Conservation (phyloP, 1,140 invertebrate genomes). For the Amyelois transitella region DNA sequence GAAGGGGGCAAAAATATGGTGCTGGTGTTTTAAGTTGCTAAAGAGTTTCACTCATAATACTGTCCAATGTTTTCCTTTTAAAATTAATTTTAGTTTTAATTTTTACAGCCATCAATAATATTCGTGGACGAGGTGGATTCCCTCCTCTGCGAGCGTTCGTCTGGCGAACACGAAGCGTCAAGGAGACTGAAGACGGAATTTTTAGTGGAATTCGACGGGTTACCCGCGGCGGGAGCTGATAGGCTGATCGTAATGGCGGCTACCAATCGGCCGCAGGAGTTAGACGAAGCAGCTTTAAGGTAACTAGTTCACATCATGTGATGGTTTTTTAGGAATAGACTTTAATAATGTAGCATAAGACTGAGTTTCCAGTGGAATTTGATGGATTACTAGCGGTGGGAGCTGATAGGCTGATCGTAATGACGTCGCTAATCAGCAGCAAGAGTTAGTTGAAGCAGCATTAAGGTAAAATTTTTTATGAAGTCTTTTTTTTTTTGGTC, state of each 20-base stretch:
- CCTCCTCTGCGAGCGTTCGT: slow-evolving; percentile 90
- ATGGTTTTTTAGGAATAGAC: neutral
- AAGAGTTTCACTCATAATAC: slow-evolving; percentile 73
- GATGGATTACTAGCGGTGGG: slow-evolving; percentile 91
- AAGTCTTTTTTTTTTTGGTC: no score
- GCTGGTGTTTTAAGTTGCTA: slow-evolving; percentile 94
- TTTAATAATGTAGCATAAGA: slow-evolving; percentile 84
- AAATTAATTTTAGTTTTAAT: neutral
- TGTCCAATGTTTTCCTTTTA: neutral
- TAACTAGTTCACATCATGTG: slow-evolving; percentile 1
- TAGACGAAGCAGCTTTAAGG: slow-evolving; percentile 81
- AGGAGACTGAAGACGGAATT: slow-evolving; percentile 99
- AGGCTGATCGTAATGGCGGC: slow-evolving; percentile 96
- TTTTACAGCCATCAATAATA: slow-evolving; percentile 89
- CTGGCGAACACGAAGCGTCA: slow-evolving; percentile 96
- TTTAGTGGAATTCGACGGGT: slow-evolving; percentile 95
- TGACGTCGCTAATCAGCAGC: slow-evolving; percentile 98
- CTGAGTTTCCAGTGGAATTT: slow-evolving; percentile 98
- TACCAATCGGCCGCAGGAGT: slow-evolving; percentile 95
- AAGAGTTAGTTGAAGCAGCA: slow-evolving; percentile 90
- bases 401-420: slow-evolving; percentile 91
- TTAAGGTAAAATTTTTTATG: no score
- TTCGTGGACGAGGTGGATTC: slow-evolving; percentile 99
- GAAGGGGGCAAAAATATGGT: slow-evolving; percentile 97
- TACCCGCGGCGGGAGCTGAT: slow-evolving; percentile 87